Base-by-base conservation (phyloP, 2,888 invertebrate species). In the Lasius fuliginosus region DNA sequence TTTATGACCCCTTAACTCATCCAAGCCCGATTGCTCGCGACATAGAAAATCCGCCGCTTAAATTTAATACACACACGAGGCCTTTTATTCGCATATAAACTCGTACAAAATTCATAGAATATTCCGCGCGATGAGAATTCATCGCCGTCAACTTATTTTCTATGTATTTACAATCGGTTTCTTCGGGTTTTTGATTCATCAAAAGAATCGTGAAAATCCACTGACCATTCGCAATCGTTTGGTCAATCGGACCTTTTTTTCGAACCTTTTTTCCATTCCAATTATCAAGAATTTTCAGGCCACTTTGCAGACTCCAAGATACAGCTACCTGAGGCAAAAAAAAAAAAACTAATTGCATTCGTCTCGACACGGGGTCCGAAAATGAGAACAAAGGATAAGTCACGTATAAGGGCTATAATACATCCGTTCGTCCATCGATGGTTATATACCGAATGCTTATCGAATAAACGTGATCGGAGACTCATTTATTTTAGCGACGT, bases 1-100 rank as follows among this genome's bases (percentile, higher is more conserved):
- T 90, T 90, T 90, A 91, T 87, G 87, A 86, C 82, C 90, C 85
- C 88, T 90, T 90, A 90, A 88, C 88, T 82, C 87, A 84, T 86
- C 86, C 90, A 75, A 53, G 42, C 87, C 85, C 79, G 82, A 89
- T 88, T 85, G 84, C 77, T 64, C 76, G 86, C 88, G 88, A 88
- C 86, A 86, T 69, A 75, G 86, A 85, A 89, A 88, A 86, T 56
- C 79, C 69, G 60, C 23, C 18, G 71, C 71, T 60, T 58, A 60
- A 79, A 79, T 69, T 67, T 67, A 53, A 67, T 53, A n/a, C 8
- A 27, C 67, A 2, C 8, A 27, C 67, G 2, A 67, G n/a, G n/a
- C 27, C n/a, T 56, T 46, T 71, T 46, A 46, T 77, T 23, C 56
- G 42, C 18, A 49, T n/a, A 49, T 36, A 30, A 69, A 58, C 9